These are phyloP conservation scores for Holacanthus passer DNA, from an alignment of 2,113 vertebrate genomes.

Conservation along the genomic window DNA sequence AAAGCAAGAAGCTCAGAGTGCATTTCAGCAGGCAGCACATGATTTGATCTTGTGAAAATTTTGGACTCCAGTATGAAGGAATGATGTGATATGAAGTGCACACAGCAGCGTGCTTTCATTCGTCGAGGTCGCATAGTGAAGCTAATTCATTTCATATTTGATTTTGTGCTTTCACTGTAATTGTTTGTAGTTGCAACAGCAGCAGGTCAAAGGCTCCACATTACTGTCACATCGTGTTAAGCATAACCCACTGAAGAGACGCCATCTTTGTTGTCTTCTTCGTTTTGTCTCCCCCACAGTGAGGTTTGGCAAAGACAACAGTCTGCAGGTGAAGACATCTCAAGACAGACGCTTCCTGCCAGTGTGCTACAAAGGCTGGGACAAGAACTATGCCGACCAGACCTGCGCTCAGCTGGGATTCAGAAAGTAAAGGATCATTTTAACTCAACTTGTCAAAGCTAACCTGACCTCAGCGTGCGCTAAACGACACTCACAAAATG, in stretches of 20 bases:
- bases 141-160: neutral
- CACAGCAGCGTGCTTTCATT: neutral
- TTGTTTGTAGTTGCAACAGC: conserved; percentile 6
- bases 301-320: conserved; percentile 52
- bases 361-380: conserved; percentile 75
- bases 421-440: conserved; percentile 61
- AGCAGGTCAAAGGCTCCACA: neutral
- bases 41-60: neutral
- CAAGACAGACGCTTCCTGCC: conserved; percentile 76
- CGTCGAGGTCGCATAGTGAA: neutral
- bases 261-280: neutral
- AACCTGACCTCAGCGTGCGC: neutral
- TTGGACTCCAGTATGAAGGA: neutral
- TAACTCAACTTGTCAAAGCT: neutral
- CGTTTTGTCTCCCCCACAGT: conserved; percentile 63
- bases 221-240: neutral
- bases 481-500: neutral
- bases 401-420: conserved; percentile 80
- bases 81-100: neutral
- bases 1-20: neutral
- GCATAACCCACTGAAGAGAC: neutral
- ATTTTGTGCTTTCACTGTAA: neutral
- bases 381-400: conserved; percentile 47
- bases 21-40: neutral
- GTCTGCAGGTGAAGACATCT: conserved; percentile 72